Conservation (phyloP, 2,797 vertebrate species). For the Etheostoma nigrum region DNA sequence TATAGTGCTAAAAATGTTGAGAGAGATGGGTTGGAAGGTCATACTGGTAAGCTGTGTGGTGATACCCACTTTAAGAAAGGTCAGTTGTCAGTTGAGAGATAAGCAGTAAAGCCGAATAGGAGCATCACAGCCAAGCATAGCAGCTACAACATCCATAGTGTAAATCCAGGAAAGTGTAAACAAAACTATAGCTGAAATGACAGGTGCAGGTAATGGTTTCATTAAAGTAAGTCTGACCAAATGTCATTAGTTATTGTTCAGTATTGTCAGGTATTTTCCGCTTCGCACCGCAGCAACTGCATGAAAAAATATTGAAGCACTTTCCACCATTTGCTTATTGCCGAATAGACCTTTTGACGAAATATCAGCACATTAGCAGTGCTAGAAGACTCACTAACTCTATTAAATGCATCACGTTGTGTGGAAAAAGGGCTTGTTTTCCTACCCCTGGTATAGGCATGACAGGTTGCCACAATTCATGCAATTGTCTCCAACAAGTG, state of each 20-base stretch:
- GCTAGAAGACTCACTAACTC: background rate
- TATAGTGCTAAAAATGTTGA: background rate
- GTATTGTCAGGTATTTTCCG: slow-evolving; percentile 7
- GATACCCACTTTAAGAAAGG: slow-evolving; percentile 39
- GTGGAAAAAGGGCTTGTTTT: background rate
- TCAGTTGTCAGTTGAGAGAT: slow-evolving; percentile 19
- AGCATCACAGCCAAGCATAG: slow-evolving; percentile 2
- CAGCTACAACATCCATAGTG: background rate
- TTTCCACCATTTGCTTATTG: slow-evolving; percentile 1
- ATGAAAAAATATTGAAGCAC: background rate
- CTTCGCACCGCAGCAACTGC: background rate
- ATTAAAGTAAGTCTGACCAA: slow-evolving; percentile 11
- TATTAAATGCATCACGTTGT: background rate
- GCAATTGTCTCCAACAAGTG: slow-evolving; percentile 81
- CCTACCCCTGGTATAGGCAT: slow-evolving; percentile 37
- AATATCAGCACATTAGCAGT: background rate
- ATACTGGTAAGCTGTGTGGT: slow-evolving; percentile 14
- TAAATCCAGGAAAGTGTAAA: background rate
- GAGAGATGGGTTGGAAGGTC: slow-evolving; percentile 14
- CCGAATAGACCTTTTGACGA: background rate
- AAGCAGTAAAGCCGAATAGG: slow-evolving; percentile 9
- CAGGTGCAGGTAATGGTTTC: background rate
- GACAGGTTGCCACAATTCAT: slow-evolving; percentile 73
- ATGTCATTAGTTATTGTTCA: slow-evolving; percentile 16
- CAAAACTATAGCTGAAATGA: background rate